Conservation (phyloP, 2,113 vertebrate species). For the Pao palembangensis region DNA sequence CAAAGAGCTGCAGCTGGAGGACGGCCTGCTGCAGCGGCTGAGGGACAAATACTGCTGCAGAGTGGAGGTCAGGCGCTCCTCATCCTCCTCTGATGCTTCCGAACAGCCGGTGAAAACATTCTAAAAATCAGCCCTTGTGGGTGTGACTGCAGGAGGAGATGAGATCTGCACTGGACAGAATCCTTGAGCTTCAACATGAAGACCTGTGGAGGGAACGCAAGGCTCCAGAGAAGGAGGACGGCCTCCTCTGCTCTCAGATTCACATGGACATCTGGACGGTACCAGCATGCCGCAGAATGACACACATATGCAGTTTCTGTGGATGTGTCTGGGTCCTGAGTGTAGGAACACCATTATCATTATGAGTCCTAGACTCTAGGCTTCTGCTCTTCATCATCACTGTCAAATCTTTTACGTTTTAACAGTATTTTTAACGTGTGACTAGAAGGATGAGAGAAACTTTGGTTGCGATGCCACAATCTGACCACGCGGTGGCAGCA, state of each 20-base stretch:
- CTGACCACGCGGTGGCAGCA: conserved; percentile 31
- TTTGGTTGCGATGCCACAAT: background rate
- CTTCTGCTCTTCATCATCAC: background rate
- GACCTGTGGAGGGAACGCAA: conserved; percentile 46
- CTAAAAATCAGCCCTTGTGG: background rate
- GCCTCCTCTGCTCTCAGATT: conserved; percentile 48
- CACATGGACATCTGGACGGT: conserved; percentile 72
- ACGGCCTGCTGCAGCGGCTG: conserved; percentile 52
- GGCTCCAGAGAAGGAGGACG: conserved; percentile 48
- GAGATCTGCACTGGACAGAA: conserved; percentile 24
- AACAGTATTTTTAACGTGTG: too few relatives aligned
- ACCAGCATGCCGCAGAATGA: background rate
- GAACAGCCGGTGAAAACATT: too few relatives aligned
- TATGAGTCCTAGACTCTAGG: too few relatives aligned
- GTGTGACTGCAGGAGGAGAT: conserved; percentile 54
- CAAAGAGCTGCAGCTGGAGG: conserved; percentile 44
- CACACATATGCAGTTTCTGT: too few relatives aligned
- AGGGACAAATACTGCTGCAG: conserved; percentile 57
- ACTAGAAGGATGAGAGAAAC: too few relatives aligned
- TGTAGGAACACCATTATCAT: too few relatives aligned
- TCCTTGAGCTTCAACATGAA: conserved; percentile 52
- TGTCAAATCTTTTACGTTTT: background rate
- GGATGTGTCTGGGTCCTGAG: too few relatives aligned
- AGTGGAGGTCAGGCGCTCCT: conserved; percentile 51
- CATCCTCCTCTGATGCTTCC: too few relatives aligned